Evolutionary conservation across 2,113 vertebrate genomes (phyloP).

Genomic region (Lethenteron camtschaticum): DNA sequence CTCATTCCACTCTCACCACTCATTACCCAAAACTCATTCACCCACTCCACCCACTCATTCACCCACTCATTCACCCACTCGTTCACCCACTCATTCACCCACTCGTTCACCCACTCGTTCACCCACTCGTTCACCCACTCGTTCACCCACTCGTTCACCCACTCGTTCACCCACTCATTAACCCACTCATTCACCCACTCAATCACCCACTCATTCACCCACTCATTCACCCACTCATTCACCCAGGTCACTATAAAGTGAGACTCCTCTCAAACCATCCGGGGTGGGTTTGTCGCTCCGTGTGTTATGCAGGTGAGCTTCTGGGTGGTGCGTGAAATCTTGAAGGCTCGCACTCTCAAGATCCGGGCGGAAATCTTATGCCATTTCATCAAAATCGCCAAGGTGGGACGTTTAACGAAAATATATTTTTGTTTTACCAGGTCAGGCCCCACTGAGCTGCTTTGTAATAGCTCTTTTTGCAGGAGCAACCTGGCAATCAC

Average conservation of each 20-base stretch:
- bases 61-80: no score
- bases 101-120: no score
- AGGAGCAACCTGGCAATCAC: no score
- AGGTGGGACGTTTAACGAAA: slow-evolving; percentile 34
- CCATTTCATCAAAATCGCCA: slow-evolving; percentile 92
- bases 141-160: not conserved
- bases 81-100: no score
- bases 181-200: not conserved
- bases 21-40: no score
- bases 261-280: no score
- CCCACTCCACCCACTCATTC: no score
- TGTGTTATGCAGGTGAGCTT: slow-evolving; percentile 54
- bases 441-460: not conserved
- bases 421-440: slow-evolving; percentile 3
- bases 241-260: no score
- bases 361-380: slow-evolving; percentile 77
- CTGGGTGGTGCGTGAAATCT: slow-evolving; percentile 82
- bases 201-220: not conserved
- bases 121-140: no score
- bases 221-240: no score
- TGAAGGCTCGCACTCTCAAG: slow-evolving; percentile 82
- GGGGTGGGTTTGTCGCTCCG: no score
- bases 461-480: not conserved
- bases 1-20: no score
- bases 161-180: not conserved